Base-by-base conservation (phyloP, 2,113 vertebrate genomes). In the Psittacula cyanocephala region DNA sequence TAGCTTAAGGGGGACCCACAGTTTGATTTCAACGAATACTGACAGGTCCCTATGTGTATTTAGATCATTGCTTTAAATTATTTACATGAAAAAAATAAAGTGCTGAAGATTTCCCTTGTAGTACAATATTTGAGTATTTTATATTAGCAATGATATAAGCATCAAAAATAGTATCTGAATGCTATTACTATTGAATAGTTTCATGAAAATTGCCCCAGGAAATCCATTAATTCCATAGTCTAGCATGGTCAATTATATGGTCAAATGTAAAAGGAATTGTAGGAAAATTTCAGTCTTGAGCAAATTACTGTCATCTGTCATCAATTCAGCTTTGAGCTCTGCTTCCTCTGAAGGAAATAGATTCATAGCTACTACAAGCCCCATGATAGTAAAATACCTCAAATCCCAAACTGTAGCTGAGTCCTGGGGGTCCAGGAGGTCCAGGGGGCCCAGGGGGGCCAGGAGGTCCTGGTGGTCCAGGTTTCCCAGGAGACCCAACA, bases 361-460 rank as follows among this genome's bases (percentile, higher is more conserved):
- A 81, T 62, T 41, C 46, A 46, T 9, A n/a, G 5, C 10, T 86
- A 76, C 33, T 81, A 37, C 17, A 81, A 94, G 28, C 1, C 11
- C 43, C 9, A 9, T 62, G 69, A 77, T 4, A 16, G 64, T 13
- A 65, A 63, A 86, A 55, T 97, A 99, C 99, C 98, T 99, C 98
- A 97, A 98, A 98, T 96, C 97, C 98, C 68, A 97, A 91, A 43
- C 78, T 10, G 60, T 98, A 98, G 60, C 96, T 96, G 79, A 98
- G 98, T 57, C 98, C 91, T 70, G 86, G 86, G 17, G 68, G 86
- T 50, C 96, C 96, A 59, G 94, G 94, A 62, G 92, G 95, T 49
- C 96, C 99, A 8, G 98, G 98, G 2, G 98, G 98, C 0, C 99
- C 99, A 3, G 98, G 98, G 1, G 96, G 98, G 1, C 99, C 99